Percentiles rank a stretch among this genome's conserved stretches.
These are phyloP conservation scores for Deilephila elpenor DNA, from an alignment of 2,888 invertebrate genomes.

Conservation along the genomic window DNA sequence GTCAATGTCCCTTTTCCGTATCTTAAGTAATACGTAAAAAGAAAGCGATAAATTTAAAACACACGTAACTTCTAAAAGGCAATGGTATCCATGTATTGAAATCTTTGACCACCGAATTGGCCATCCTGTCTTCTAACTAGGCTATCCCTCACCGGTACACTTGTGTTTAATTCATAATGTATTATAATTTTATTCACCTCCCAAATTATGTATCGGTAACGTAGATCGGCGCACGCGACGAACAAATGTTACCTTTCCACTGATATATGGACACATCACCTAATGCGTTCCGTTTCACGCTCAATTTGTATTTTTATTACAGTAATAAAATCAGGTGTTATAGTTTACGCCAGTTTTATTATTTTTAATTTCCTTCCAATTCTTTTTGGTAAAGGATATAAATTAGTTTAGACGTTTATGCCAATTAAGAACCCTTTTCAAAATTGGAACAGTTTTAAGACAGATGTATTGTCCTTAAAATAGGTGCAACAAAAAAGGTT, in stretches of 20 bases:
- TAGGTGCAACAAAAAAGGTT: no score
- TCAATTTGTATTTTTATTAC: slow-evolving; percentile 63
- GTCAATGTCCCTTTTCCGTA: no score
- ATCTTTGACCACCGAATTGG: background rate
- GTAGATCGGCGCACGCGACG: slow-evolving; percentile 52
- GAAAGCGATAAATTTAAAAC: no score
- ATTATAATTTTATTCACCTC: slow-evolving; percentile 63
- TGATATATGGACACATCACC: slow-evolving; percentile 53
- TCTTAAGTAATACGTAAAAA: no score
- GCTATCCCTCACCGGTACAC: background rate
- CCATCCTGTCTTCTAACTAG: background rate
- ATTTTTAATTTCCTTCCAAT: slow-evolving; percentile 38
- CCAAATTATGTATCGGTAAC: slow-evolving; percentile 54
- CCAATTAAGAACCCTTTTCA: background rate
- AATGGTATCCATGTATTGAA: no score
- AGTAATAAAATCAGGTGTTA: slow-evolving; percentile 67
- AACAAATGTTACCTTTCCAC: slow-evolving; percentile 56
- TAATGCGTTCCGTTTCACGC: slow-evolving; percentile 50
- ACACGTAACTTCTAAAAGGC: no score
- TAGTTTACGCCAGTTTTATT: slow-evolving; percentile 31
- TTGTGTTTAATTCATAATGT: slow-evolving; percentile 13
- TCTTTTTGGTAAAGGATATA: background rate
- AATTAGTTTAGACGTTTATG: slow-evolving; percentile 11
- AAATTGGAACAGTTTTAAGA: slow-evolving; percentile 14
- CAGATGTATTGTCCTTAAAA: background rate